These are phyloP conservation scores for Lepidocyrtoides sp. DNA, from an alignment of 2,888 invertebrate species.

Conservation along the genomic window DNA sequence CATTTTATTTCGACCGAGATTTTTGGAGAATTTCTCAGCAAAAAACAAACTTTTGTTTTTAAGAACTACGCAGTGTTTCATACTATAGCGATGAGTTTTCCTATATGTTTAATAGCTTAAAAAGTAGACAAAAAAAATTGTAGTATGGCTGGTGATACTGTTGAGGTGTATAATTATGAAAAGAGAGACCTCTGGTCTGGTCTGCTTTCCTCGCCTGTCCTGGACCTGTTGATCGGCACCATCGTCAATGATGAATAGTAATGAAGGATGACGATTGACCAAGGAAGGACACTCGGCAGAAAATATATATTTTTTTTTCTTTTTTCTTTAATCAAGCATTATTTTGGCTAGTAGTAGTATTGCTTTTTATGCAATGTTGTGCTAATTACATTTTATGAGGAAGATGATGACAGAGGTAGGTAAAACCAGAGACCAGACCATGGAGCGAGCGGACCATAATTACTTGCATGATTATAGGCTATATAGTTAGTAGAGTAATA, in stretches of 20 bases:
- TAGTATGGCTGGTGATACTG: conserved; percentile 4
- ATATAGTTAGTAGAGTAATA: not conserved
- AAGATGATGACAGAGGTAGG: too few relatives aligned
- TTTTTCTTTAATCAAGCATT: not conserved
- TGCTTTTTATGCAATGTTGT: not conserved
- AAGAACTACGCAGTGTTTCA: conserved; percentile 7
- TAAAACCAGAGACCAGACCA: too few relatives aligned
- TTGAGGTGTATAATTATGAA: not conserved
- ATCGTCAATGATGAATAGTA: too few relatives aligned
- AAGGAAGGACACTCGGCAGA: not conserved
- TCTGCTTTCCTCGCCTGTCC: too few relatives aligned
- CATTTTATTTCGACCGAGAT: not conserved
- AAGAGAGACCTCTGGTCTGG: not conserved
- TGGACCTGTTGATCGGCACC: not conserved
- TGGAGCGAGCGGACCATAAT: not conserved
- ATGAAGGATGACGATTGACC: not conserved
- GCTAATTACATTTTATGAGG: conserved; percentile 2
- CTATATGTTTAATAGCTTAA: too few relatives aligned
- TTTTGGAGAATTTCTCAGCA: not conserved
- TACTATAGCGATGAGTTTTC: too few relatives aligned
- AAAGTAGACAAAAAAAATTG: not conserved
- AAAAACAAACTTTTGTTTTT: not conserved
- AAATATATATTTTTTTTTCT: not conserved
- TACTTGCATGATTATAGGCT: not conserved
- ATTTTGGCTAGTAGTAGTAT: too few relatives aligned